Percentiles rank a stretch among this genome's conserved stretches.
Conservation (phyloP, 2,888 invertebrate species). For the Limulus polyphemus region DNA sequence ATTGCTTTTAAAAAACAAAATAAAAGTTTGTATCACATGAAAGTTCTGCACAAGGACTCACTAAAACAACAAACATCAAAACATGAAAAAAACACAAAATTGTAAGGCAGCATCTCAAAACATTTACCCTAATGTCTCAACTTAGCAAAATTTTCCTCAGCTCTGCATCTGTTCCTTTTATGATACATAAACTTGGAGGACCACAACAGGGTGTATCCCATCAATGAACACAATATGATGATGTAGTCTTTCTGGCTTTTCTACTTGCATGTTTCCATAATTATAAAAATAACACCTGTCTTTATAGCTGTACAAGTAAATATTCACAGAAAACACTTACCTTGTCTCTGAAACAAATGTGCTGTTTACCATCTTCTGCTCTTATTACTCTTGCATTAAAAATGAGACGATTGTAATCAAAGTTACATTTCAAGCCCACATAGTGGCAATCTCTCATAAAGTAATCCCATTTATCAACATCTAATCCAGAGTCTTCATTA, state of each 20-base stretch:
- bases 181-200: too few relatives aligned
- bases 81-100: too few relatives aligned
- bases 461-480: slow-evolving; percentile 58
- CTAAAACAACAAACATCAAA: too few relatives aligned
- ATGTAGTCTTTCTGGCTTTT: too few relatives aligned
- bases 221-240: not conserved
- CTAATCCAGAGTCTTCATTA: slow-evolving; percentile 47
- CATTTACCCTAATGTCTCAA: too few relatives aligned
- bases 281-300: not conserved
- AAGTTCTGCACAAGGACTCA: too few relatives aligned
- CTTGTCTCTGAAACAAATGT: slow-evolving; percentile 42
- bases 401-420: slow-evolving; percentile 40
- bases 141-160: too few relatives aligned
- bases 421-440: slow-evolving; percentile 39
- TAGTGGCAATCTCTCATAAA: slow-evolving; percentile 46
- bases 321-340: slow-evolving; percentile 17
- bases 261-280: too few relatives aligned
- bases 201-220: not conserved
- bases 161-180: too few relatives aligned
- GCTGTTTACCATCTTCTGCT: slow-evolving; percentile 26
- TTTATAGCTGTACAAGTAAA: slow-evolving; percentile 4
- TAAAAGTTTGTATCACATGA: too few relatives aligned
- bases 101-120: too few relatives aligned
- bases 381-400: slow-evolving; percentile 36
- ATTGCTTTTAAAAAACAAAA: too few relatives aligned